Evolutionary conservation across 2,797 vertebrate genomes (phyloP).

Genomic region (Catamblyrhynchus diadema): DNA sequence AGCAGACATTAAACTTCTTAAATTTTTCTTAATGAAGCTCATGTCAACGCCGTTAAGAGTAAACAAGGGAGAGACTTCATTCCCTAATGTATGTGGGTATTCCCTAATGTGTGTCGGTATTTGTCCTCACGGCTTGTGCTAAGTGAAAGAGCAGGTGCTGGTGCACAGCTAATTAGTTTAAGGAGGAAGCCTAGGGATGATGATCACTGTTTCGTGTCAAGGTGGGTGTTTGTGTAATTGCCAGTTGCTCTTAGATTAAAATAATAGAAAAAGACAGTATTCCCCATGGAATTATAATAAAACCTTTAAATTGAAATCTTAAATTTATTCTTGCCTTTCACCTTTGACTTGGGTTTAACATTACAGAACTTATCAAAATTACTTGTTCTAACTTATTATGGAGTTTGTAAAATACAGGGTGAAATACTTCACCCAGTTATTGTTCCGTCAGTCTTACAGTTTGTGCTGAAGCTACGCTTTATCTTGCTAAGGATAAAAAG

Average conservation of each 20-base stretch:
- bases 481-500: neutral
- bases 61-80: neutral
- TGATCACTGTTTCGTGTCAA: neutral
- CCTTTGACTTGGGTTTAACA: neutral
- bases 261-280: neutral
- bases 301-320: neutral
- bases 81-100: neutral
- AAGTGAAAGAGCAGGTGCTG: conserved; percentile 47
- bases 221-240: neutral
- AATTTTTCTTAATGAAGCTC: conserved; percentile 53
- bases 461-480: neutral
- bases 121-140: neutral
- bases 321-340: neutral
- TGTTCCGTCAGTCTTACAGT: neutral
- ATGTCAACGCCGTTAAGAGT: neutral
- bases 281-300: neutral
- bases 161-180: neutral
- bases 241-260: neutral
- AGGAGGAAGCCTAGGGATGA: neutral
- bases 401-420: neutral
- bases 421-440: neutral
- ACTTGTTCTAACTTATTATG: neutral
- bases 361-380: neutral
- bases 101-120: neutral
- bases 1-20: conserved; percentile 18